phyloP scores from a whole-genome alignment of 2,113 vertebrate genomes.

The Ivindomyrus marchei region DNA sequence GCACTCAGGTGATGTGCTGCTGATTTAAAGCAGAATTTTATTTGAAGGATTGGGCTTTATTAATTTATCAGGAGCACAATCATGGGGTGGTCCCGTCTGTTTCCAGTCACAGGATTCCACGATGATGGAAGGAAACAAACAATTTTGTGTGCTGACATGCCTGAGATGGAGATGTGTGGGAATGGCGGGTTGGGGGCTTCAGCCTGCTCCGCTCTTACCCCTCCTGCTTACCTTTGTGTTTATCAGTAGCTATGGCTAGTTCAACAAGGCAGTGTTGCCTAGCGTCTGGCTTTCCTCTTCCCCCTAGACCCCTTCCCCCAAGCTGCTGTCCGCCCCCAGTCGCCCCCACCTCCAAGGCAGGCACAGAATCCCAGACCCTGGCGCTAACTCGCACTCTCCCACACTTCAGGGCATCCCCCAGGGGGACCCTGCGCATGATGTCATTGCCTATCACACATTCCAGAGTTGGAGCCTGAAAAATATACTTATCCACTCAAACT shows the following conservation, averaged over 20 bases:
- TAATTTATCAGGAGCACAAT: conserved; percentile 19
- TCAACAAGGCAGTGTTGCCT: conserved; percentile 6
- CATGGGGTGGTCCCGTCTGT: conserved; percentile 14
- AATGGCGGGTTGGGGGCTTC: not conserved
- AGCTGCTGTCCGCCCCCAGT: not conserved
- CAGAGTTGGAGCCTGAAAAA: conserved; percentile 20
- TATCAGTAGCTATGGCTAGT: conserved; percentile 8
- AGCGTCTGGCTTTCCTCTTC: conserved; percentile 22
- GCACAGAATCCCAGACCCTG: not conserved
- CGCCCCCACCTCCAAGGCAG: not conserved
- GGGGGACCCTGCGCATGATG: conserved; percentile 1
- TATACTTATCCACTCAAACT: conserved; percentile 12
- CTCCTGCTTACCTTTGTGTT: not conserved
- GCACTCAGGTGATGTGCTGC: not conserved
- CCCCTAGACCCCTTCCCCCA: not conserved
- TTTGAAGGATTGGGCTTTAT: conserved; percentile 8
- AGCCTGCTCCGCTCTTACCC: not conserved
- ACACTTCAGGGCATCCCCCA: conserved; percentile 13
- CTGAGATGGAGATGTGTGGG: conserved; percentile 15
- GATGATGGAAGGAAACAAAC: conserved; percentile 2
- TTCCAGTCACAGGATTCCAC: not conserved
- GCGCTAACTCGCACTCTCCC: conserved; percentile 2
- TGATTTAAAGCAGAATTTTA: conserved; percentile 26
- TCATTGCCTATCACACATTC: conserved; percentile 30
- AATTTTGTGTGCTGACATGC: conserved; percentile 7